Conservation (phyloP, 2,888 invertebrate species). For the Platycnemis pennipes region DNA sequence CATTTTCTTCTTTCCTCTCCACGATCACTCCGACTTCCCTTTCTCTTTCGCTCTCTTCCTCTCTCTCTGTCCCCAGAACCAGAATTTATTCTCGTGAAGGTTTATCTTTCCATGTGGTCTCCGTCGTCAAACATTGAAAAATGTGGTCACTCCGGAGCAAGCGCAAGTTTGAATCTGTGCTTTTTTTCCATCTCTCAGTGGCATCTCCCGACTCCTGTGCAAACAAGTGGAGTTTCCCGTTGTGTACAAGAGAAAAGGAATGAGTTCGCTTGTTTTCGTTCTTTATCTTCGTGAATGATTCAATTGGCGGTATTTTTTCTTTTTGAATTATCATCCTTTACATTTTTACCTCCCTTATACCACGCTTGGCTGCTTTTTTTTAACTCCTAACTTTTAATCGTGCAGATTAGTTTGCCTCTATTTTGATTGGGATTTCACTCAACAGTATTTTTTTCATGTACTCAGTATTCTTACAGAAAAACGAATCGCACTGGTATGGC, state of each 20-base stretch:
- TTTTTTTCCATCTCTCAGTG: not conserved
- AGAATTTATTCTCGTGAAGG: not conserved
- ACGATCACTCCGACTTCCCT: not conserved
- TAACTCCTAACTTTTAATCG: too few species aligned
- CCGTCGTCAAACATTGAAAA: not conserved
- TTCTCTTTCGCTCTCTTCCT: not conserved
- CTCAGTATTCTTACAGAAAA: too few species aligned
- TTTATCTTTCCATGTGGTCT: slow-evolving; percentile 14
- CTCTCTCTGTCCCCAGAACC: not conserved
- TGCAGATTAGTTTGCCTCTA: too few species aligned
- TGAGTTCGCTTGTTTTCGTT: not conserved
- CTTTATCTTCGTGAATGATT: not conserved
- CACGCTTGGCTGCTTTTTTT: too few species aligned
- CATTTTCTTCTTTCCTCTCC: not conserved
- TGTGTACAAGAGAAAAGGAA: not conserved
- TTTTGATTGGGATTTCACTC: too few species aligned
- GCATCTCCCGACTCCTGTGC: not conserved
- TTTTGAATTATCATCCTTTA: not conserved
- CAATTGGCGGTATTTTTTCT: not conserved
- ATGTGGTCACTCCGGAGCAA: not conserved
- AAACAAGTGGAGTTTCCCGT: not conserved
- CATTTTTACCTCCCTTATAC: not conserved
- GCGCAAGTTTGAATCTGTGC: not conserved
- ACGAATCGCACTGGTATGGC: too few species aligned
- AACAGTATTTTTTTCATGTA: too few species aligned